Evolutionary conservation across 2,888 invertebrate genomes (phyloP), one percentile per base, ranked within the genome.

Genomic region (Biston betularia): DNA sequence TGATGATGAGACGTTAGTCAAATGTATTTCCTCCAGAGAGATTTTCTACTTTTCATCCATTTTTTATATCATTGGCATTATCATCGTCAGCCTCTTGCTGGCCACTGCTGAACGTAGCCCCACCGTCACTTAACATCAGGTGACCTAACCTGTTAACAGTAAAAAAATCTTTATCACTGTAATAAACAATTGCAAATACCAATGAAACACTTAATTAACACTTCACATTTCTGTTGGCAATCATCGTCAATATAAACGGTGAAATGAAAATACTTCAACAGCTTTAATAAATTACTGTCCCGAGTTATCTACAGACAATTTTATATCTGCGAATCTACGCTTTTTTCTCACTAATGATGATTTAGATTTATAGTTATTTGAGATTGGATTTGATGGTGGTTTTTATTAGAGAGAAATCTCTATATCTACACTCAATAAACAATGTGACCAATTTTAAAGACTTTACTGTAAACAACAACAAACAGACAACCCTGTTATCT

Each of bases 241-340:
- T 68, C 69, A 71, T 62, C 55, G 8, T 34, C 4, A 10, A 15
- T 11, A 50, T 67, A 63, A 69, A 69, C 62, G 55, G 48, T 44
- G 55, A 72, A 69, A 68, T 70, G 73, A 64, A 78, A 75, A 78
- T 55, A 48, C 55, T 54, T 59, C 34, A 56, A 42, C 56, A 11
- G 7, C 34, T 11, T 52, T 49, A 61, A 73, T 71, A 71, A 73
- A 68, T 72, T 75, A 76, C 78, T 81, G 77, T 70, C 75, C 71
- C 76, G 71, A 79, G 75, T 84, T 82, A 79, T 84, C 75, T 78
- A 80, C 82, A 84, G 82, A 77, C 80, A 84, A 87, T 88, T 81
- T 81, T 74, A 66, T 65, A 57, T 54, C 71, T 70, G 58, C 77
- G 73, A 77, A 72, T 75, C 71, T 76, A 64, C 76, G 63, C 73